Evolutionary conservation across 2,888 invertebrate species (phyloP).

Genomic region (Scotopteryx bipunctaria): DNA sequence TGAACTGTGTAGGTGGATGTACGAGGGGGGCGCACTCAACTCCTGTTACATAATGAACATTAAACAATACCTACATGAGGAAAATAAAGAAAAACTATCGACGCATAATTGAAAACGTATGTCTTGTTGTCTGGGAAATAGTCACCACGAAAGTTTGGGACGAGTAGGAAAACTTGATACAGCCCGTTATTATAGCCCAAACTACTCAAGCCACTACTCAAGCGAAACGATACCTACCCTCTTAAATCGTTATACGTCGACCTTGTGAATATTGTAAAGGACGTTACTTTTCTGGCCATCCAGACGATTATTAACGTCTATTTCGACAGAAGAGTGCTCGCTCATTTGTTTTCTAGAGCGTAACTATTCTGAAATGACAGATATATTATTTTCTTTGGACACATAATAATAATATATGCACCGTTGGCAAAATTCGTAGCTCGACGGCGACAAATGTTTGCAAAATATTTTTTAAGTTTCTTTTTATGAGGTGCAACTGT

Average conservation of each 20-base stretch:
- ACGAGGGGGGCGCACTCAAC: background rate
- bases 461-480: conserved; percentile 69
- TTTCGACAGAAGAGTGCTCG: conserved; percentile 51
- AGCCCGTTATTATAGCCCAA: too few relatives aligned
- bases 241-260: conserved; percentile 4
- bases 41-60: too few relatives aligned
- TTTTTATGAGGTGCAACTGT: conserved; percentile 80
- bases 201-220: too few relatives aligned
- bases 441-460: conserved; percentile 54
- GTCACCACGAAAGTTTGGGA: too few relatives aligned
- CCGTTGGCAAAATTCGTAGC: conserved; percentile 53
- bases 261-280: conserved; percentile 39
- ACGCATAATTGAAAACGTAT: background rate
- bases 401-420: conserved; percentile 53
- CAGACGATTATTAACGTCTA: conserved; percentile 42
- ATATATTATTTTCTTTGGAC: conserved; percentile 57
- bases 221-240: too few relatives aligned
- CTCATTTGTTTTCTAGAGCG: conserved; percentile 52
- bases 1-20: conserved; percentile 52
- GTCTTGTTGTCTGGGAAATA: too few relatives aligned
- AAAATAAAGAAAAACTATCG: background rate
- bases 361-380: conserved; percentile 60
- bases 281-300: conserved; percentile 42
- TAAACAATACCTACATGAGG: background rate
- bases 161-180: too few relatives aligned